phyloP scores from a whole-genome alignment of 2,797 vertebrate species.

The Arrhamphus sclerolepis region DNA sequence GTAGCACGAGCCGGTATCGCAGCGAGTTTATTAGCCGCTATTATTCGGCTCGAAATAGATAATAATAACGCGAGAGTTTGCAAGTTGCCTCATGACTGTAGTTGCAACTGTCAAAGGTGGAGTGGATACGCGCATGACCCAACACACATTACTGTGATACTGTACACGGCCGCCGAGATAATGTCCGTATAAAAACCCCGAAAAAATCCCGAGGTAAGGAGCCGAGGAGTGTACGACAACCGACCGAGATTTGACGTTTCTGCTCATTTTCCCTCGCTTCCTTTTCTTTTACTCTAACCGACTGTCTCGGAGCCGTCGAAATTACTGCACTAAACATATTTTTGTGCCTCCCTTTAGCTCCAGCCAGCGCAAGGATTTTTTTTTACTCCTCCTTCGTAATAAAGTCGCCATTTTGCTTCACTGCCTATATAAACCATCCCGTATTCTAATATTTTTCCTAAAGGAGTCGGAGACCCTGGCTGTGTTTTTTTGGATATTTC shows the following conservation, averaged over 20 bases:
- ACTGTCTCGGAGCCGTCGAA: constrained; percentile 71
- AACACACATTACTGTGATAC: constrained; percentile 80
- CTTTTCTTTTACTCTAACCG: constrained; percentile 69
- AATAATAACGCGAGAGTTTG: constrained; percentile 87
- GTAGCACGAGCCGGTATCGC: constrained; percentile 65
- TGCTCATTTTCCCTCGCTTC: constrained; percentile 65
- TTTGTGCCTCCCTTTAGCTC: constrained; percentile 80
- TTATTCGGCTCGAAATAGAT: constrained; percentile 70
- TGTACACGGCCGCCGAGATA: constrained; percentile 81
- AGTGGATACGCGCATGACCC: constrained; percentile 84
- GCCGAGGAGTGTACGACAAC: constrained; percentile 57
- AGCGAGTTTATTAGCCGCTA: constrained; percentile 66
- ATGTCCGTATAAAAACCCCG: constrained; percentile 76
- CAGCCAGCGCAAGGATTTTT: constrained; percentile 79
- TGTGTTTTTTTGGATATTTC: constrained; percentile 55
- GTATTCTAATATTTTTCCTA: constrained; percentile 78
- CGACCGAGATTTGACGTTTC: constrained; percentile 52
- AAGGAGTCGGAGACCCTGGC: constrained; percentile 61
- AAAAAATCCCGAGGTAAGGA: constrained; percentile 77
- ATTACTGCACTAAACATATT: constrained; percentile 80
- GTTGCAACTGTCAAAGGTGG: constrained; percentile 88
- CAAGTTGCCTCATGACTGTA: constrained; percentile 82
- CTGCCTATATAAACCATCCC: constrained; percentile 85
- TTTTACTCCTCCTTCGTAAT: constrained; percentile 87
- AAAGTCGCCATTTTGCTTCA: constrained; percentile 98